phyloP scores from a whole-genome alignment of 2,797 vertebrate genomes.

The Pogoniulus pusillus region DNA sequence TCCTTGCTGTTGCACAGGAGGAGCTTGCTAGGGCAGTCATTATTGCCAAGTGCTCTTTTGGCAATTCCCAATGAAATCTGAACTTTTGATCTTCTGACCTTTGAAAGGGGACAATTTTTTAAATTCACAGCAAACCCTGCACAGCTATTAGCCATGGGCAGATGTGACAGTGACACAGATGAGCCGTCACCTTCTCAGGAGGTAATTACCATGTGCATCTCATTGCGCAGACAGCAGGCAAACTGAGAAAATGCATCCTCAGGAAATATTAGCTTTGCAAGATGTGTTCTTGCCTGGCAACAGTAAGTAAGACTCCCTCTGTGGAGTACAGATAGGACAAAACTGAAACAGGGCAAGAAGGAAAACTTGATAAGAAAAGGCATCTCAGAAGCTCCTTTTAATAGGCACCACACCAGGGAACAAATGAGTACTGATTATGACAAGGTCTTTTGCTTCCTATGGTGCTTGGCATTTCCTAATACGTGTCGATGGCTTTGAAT shows the following conservation, averaged over 20 bases:
- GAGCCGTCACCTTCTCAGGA: neutral
- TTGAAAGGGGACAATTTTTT: neutral
- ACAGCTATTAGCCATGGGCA: neutral
- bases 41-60: neutral
- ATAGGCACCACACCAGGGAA: neutral
- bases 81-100: slow-evolving; percentile 17
- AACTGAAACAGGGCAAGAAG: neutral
- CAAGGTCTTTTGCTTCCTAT: neutral
- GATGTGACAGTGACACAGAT: neutral
- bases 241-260: neutral
- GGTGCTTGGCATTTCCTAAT: neutral
- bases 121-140: neutral
- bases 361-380: neutral
- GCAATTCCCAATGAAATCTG: neutral
- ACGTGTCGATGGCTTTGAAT: neutral
- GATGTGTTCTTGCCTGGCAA: neutral
- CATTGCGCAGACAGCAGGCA: neutral
- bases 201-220: neutral
- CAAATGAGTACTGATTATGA: neutral
- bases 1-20: accelerated
- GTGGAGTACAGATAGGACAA: neutral
- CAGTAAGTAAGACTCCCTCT: neutral
- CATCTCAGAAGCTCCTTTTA: neutral
- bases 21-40: neutral
- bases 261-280: neutral